Evolutionary conservation across 2,113 vertebrate species (phyloP), one percentile per base, ranked within the genome.

Genomic region (Sinocyclocheilus anophthalmus): DNA sequence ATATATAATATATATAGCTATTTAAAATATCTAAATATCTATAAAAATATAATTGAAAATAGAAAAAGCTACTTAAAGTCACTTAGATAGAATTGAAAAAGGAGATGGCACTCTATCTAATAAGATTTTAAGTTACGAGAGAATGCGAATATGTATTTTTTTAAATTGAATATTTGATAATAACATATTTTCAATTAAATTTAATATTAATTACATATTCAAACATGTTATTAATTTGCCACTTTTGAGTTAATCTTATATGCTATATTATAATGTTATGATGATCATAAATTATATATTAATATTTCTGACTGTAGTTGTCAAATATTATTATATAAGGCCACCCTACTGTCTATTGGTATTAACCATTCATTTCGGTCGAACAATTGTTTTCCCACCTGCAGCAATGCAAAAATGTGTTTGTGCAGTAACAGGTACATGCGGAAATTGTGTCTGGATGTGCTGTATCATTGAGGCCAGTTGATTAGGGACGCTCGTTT

Each of bases 351-450:
- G 16, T 50, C 48, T 33, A 11, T 70, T 70, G 48, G 48, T 13
- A 50, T 50, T 50, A 48, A 45, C 9, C 42, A 11, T 45, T 37
- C 37, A 48, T 67, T 67, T 67, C 26, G 26, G 26, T 24, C 5
- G 20, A 48, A 10, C 39, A 6, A 7, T 2, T 42, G 30, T 39
- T 75, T 76, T 48, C 22, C 72, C 42, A 48, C 6, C 22, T 48
- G 22, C 20, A 75, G 42, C 37, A 39, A 48, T 75, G 10, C 13
- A 72, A 39, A 30, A 67, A 88, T 88, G 87, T 78, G 87, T 91
- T 90, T 92, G 88, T 50, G 73, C 90, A 92, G 93, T 93, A 93
- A 93, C 93, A 94, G 93, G 93, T 94, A 91, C 91, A 91, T 91
- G 82, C 84, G 3, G 88, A 86, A 93, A 91, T 78, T 87, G 86